Evolutionary conservation across 2,113 vertebrate species (phyloP).

Genomic region (Coracopsis vasa): DNA sequence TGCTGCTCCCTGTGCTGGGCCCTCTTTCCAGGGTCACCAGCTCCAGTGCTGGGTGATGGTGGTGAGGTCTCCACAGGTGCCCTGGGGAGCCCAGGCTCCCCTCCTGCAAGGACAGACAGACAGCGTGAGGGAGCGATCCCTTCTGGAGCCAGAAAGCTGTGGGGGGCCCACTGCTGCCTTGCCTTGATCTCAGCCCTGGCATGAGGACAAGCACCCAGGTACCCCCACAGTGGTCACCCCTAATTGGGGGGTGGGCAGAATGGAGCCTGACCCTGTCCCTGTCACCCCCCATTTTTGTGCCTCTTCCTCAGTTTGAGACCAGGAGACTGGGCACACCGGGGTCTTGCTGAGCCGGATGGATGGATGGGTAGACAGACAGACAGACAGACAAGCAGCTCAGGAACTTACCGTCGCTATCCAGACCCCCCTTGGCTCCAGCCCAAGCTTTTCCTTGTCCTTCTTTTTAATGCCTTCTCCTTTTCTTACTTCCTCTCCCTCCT

Average conservation of each 20-base stretch:
- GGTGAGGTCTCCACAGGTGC: background rate
- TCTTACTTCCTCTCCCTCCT: background rate
- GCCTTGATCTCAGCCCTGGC: background rate
- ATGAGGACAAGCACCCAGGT: background rate
- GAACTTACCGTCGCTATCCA: background rate
- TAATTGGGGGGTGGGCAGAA: background rate
- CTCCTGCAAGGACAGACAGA: background rate
- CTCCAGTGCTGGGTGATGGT: background rate
- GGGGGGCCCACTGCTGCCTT: background rate
- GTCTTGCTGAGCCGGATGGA: background rate
- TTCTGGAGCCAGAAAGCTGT: background rate
- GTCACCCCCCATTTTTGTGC: too few relatives aligned
- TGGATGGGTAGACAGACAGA: background rate
- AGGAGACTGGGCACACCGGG: background rate
- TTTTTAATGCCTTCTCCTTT: background rate
- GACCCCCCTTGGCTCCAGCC: background rate
- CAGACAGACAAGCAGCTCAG: background rate
- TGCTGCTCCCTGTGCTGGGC: background rate
- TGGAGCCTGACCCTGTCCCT: background rate
- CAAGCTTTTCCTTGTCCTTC: background rate
- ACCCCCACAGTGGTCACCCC: fast-evolving
- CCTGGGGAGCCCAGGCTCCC: background rate
- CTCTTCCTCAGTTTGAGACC: background rate
- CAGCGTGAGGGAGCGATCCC: background rate
- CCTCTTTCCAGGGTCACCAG: fast-evolving